Conservation (phyloP, 1,140 invertebrate species). For the Brachionus sp. region DNA sequence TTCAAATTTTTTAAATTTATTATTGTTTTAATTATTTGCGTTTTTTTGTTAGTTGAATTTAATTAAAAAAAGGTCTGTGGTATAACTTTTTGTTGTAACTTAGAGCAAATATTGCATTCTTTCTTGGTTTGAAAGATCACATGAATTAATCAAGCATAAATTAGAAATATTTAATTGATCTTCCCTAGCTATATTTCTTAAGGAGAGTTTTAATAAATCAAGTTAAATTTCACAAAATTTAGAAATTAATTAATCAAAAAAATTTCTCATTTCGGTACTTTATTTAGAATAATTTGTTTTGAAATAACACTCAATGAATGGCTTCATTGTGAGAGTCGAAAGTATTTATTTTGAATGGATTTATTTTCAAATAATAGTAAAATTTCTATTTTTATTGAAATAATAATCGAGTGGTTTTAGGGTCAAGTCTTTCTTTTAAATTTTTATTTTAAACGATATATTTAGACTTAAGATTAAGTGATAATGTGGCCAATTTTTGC, state of each 20-base stretch:
- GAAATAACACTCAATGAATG: too few species aligned
- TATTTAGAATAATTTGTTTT: too few species aligned
- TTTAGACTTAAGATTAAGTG: background rate
- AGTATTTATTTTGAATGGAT: too few species aligned
- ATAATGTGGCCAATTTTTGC: background rate
- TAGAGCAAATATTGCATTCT: background rate
- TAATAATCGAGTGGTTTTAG: background rate
- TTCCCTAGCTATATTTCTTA: background rate
- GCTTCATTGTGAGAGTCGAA: too few species aligned
- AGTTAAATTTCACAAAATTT: too few species aligned
- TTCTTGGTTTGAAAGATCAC: background rate
- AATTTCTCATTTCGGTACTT: too few species aligned
- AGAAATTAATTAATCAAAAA: too few species aligned
- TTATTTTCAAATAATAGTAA: background rate
- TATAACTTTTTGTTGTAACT: background rate
- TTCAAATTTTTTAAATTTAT: background rate
- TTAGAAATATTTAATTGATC: background rate
- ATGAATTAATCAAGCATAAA: background rate
- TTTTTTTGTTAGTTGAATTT: background rate
- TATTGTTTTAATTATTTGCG: background rate
- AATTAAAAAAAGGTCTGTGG: background rate
- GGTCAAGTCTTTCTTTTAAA: background rate
- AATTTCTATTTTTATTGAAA: background rate
- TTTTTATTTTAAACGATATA: background rate
- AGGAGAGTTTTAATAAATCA: too few species aligned